phyloP scores from a whole-genome alignment of 2,888 invertebrate species.

The Argynnis bischoffii region DNA sequence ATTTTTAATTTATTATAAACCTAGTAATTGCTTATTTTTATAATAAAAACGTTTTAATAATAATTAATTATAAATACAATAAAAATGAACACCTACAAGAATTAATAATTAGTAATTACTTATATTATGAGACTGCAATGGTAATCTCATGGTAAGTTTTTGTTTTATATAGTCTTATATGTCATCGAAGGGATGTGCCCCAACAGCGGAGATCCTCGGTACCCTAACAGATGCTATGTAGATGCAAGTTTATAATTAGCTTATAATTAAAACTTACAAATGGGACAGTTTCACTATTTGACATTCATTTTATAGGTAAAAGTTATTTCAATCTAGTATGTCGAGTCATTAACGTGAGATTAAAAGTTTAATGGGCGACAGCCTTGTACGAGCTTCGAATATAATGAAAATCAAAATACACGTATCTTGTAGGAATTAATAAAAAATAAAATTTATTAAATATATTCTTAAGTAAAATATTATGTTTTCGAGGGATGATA shows the following conservation, averaged over 20 bases:
- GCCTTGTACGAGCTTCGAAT: background rate
- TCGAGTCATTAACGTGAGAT: slow-evolving; percentile 11
- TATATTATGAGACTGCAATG: slow-evolving; percentile 27
- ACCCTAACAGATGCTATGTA: slow-evolving; percentile 26
- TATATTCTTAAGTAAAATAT: no score
- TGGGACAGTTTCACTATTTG: slow-evolving; percentile 16
- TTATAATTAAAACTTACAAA: slow-evolving; percentile 32
- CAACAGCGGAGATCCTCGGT: slow-evolving; percentile 21
- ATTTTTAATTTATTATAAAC: no score
- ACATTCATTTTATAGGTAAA: slow-evolving; percentile 15
- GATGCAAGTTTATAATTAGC: slow-evolving; percentile 34
- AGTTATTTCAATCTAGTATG: slow-evolving; percentile 18
- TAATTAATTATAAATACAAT: no score
- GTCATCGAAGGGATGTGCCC: slow-evolving; percentile 13
- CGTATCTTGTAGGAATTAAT: no score
- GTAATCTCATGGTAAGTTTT: slow-evolving; percentile 26
- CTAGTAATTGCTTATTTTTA: no score
- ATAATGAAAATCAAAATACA: slow-evolving; percentile 4
- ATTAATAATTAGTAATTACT: slow-evolving; percentile 26
- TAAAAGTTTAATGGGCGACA: slow-evolving; percentile 8
- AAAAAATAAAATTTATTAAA: no score
- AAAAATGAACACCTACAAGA: background rate
- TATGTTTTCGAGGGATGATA: no score
- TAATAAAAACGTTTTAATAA: no score
- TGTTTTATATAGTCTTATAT: slow-evolving; percentile 6